Evolutionary conservation across 92 coral and sea anemone species (phyloP).

Genomic region (Epizoanthus fatuus): DNA sequence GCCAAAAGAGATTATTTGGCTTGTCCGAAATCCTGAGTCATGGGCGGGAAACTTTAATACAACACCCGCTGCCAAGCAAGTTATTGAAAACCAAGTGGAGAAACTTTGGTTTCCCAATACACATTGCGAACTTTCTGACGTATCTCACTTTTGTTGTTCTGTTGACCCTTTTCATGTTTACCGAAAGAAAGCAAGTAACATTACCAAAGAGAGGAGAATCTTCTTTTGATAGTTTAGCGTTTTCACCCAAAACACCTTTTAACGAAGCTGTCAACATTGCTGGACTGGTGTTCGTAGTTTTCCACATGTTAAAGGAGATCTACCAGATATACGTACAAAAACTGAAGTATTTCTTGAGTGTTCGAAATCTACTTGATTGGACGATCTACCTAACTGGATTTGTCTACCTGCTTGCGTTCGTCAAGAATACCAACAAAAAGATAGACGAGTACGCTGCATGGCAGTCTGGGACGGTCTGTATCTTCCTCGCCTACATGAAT

Average conservation of each 20-base stretch:
- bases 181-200: constrained; percentile 41
- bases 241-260: constrained; percentile 15
- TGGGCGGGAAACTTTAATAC: constrained; percentile 67
- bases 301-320: constrained; percentile 66
- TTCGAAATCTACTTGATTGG: constrained; percentile 62
- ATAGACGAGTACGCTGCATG: constrained; percentile 49
- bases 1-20: constrained; percentile 66
- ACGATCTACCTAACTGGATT: constrained; percentile 48
- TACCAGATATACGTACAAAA: constrained; percentile 61
- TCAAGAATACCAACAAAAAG: constrained; percentile 10
- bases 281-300: constrained; percentile 38
- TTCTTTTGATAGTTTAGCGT: constrained; percentile 4
- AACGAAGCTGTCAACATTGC: constrained; percentile 24
- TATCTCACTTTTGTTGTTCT: constrained; percentile 51
- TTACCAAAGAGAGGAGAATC: background rate
- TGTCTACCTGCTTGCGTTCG: constrained; percentile 61
- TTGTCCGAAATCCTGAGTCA: constrained; percentile 61
- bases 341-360: constrained; percentile 53
- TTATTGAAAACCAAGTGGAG: constrained; percentile 76
- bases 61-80: constrained; percentile 71
- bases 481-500: constrained; percentile 77
- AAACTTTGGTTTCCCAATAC: constrained; percentile 71
- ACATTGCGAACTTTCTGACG: constrained; percentile 53
- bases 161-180: constrained; percentile 67
- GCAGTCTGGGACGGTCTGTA: constrained; percentile 71